A percentile compares a stretch with the other conserved stretches of the same genome.
Conservation (phyloP, 2,888 invertebrate species). For the Pachycephus smyrnensis region DNA sequence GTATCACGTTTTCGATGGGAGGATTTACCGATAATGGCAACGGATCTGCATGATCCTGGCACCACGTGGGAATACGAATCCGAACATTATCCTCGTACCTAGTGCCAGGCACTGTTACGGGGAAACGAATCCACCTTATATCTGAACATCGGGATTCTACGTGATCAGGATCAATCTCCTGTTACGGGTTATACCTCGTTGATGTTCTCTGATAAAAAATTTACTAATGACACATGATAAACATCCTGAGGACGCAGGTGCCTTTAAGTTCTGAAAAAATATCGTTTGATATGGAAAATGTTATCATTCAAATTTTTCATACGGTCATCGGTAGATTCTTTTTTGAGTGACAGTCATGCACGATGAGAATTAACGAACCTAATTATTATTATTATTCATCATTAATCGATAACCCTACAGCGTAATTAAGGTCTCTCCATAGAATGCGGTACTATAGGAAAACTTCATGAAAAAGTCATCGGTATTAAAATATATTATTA, state of each 20-base stretch:
- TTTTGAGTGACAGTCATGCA: too few relatives aligned
- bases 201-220: neutral
- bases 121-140: constrained; percentile 35
- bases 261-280: too few relatives aligned
- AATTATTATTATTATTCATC: too few relatives aligned
- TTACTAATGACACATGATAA: constrained; percentile 22
- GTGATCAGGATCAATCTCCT: constrained; percentile 37
- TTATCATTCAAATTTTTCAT: too few relatives aligned
- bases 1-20: constrained; percentile 56
- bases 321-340: too few relatives aligned
- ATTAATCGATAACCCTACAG: too few relatives aligned
- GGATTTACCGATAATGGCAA: constrained; percentile 55
- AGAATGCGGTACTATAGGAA: neutral
- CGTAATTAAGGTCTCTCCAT: too few relatives aligned
- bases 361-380: too few relatives aligned
- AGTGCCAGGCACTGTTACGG: neutral
- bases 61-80: constrained; percentile 56
- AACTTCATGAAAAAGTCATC: too few relatives aligned
- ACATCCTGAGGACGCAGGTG: too few relatives aligned
- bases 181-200: neutral
- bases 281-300: too few relatives aligned
- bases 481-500: neutral
- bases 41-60: constrained; percentile 55
- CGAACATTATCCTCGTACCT: constrained; percentile 44
- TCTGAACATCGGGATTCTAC: constrained; percentile 37